Percentiles rank a stretch among this genome's conserved stretches.
These are phyloP conservation scores for Falco punctatus DNA, from an alignment of 2,113 vertebrate genomes.

Conservation along the genomic window DNA sequence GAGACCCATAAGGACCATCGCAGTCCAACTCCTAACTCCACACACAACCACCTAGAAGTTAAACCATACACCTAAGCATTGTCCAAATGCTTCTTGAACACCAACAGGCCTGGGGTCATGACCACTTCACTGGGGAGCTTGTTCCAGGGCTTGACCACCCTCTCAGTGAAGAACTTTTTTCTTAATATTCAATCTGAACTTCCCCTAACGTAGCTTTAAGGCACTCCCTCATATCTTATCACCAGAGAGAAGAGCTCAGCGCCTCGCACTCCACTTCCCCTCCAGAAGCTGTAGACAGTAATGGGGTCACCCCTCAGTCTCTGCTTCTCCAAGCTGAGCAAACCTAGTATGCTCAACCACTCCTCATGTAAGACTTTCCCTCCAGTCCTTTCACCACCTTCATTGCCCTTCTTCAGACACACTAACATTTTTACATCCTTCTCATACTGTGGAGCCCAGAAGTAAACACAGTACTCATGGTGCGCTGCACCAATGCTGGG, in stretches of 20 bases:
- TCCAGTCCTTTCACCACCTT: not conserved
- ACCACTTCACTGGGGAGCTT: not conserved
- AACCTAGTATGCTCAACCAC: not conserved
- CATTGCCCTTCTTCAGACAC: not conserved
- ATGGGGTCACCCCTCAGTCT: not conserved
- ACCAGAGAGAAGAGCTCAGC: not conserved
- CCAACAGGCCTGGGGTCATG: not conserved
- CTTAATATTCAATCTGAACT: not conserved
- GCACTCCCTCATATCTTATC: not conserved
- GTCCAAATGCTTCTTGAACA: not conserved
- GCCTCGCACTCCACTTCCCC: not conserved
- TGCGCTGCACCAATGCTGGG: not conserved
- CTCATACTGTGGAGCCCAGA: not conserved
- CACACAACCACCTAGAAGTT: not conserved
- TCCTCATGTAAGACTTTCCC: not conserved
- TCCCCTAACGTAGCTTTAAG: not conserved
- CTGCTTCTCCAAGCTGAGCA: not conserved
- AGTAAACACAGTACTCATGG: not conserved
- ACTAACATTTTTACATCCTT: not conserved
- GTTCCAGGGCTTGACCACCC: not conserved
- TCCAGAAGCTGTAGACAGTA: not conserved
- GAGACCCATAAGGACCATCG: accelerated
- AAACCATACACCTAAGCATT: not conserved
- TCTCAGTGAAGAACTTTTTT: not conserved
- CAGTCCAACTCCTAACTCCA: not conserved